Conservation (phyloP, 2,113 vertebrate species). For the Solenodon paradoxus region DNA sequence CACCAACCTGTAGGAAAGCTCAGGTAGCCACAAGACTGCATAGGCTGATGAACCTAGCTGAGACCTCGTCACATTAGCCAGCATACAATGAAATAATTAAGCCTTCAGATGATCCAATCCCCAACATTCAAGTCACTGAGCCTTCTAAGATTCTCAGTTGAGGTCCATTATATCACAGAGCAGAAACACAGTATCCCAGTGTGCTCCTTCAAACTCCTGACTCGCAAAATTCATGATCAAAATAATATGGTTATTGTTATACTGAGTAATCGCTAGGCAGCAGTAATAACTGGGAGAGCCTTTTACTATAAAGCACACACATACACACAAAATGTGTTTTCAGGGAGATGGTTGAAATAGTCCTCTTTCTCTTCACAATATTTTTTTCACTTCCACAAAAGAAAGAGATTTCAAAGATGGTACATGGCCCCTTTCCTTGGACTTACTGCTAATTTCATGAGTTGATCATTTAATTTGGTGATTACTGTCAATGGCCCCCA, state of each 20-base stretch:
- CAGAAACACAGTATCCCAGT: neutral
- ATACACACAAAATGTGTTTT: neutral
- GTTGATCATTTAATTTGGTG: neutral
- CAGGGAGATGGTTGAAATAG: neutral
- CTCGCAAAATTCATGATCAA: neutral
- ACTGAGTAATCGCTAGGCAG: neutral
- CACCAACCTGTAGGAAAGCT: neutral
- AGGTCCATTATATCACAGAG: neutral
- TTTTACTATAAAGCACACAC: neutral
- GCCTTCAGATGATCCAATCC: neutral
- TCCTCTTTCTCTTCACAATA: neutral
- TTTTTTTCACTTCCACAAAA: neutral
- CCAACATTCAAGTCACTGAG: neutral
- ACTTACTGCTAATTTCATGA: neutral
- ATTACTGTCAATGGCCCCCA: neutral
- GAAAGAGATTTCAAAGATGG: neutral
- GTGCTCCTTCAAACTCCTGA: neutral
- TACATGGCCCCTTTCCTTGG: neutral
- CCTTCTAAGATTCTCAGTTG: neutral
- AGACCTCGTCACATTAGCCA: neutral
- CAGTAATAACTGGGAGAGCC: neutral
- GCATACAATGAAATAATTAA: neutral
- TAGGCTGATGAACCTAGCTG: neutral
- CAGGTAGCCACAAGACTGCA: neutral
- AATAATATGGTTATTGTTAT: neutral